Evolutionary conservation across 2,113 vertebrate species (phyloP).

Genomic region (Mustelus asterias): DNA sequence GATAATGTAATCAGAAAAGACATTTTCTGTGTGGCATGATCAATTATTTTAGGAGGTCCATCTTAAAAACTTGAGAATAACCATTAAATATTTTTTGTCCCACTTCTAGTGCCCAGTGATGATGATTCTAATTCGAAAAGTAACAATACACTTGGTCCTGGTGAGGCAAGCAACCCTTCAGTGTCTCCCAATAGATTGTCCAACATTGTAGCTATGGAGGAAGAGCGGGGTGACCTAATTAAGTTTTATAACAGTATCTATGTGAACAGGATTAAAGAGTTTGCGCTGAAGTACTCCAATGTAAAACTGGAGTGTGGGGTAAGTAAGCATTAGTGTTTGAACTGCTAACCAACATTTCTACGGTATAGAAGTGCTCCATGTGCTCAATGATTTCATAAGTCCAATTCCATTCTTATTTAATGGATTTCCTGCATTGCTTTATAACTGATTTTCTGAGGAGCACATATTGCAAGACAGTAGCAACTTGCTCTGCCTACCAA

Average conservation of each 20-base stretch:
- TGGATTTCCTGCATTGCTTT: neutral
- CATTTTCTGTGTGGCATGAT: neutral
- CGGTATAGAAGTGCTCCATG: neutral
- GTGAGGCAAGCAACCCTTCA: neutral
- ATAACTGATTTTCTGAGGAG: neutral
- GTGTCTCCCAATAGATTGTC: conserved; percentile 41
- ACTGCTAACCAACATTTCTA: neutral
- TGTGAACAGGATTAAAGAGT: conserved; percentile 77
- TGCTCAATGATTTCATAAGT: neutral
- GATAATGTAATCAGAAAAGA: neutral
- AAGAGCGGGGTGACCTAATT: conserved; percentile 86
- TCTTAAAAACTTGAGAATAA: neutral
- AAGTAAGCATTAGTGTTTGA: conserved; percentile 40
- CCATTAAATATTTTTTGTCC: neutral
- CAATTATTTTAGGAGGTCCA: neutral
- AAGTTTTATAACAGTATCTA: conserved; percentile 89
- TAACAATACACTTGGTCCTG: neutral
- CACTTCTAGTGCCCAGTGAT: neutral
- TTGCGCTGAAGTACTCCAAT: conserved; percentile 74
- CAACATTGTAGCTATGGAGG: conserved; percentile 41
- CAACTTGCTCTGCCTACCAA: no score
- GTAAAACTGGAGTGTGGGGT: conserved; percentile 69
- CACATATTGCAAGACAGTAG: neutral
- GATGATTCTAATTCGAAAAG: neutral
- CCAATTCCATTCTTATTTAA: neutral